Evolutionary conservation across 2,113 vertebrate species (phyloP), one percentile per base, ranked within the genome.

Genomic region (Motacilla alba): DNA sequence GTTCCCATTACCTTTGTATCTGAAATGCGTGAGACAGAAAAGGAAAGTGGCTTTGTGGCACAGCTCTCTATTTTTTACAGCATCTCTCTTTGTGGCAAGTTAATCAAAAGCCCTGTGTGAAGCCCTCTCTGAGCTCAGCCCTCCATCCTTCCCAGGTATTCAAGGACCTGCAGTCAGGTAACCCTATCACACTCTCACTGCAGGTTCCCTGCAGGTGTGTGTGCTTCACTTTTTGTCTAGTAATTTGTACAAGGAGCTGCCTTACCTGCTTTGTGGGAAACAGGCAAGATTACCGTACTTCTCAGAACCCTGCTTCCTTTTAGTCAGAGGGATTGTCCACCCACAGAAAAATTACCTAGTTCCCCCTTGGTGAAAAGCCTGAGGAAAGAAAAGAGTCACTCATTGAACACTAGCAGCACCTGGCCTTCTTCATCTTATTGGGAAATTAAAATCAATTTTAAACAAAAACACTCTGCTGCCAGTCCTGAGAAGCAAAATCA

Each of bases 71-170:
- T 64, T 80, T 74, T 89, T 74, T 55, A 76, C n/a, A 56, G 28
- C 28, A 86, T 53, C 55, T 77, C 15, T 63, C 58, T 95, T 63
- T 80, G 49, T 68, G 52, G 28, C 52, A 78, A 88, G 37, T 82
- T 94, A 89, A 89, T 93, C 73, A 89, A 83, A 95, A 95, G 55
- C 59, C 33, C 79, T 39, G 35, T 55, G n/a, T 69, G 80, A 93
- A 84, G n/a, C 56, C 33, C 14, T 27, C 20, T 72, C 66, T 60
- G 74, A 86, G 41, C 76, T 78, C 43, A 77, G 79, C 56, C 52
- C 33, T 64, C 76, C 47, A 35, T 69, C 68, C 30, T 87, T 89
- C 27, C 66, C 75, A 87, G 55, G 30, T 59, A 60, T 55, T 56
- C 64, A 60, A 81, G 77, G 77, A 46, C 47, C 62, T 81, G 69